Conservation (phyloP, 2,797 vertebrate species). For the Eptatretus atami region DNA sequence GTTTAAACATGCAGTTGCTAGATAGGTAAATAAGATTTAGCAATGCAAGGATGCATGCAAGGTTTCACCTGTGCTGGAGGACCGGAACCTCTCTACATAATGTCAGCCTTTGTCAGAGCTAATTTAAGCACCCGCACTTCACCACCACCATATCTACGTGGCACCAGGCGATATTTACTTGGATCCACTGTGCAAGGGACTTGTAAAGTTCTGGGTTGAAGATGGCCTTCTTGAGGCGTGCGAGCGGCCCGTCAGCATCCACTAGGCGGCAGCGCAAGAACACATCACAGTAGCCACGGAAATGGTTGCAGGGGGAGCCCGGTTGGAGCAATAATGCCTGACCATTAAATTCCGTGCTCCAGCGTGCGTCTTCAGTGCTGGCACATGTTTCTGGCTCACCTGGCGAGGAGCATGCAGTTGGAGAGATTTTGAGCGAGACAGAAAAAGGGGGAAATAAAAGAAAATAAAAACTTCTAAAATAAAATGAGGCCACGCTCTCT, state of each 20-base stretch:
- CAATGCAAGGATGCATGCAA: no score
- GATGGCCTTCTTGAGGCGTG: slow-evolving; percentile 77
- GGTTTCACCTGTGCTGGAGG: no score
- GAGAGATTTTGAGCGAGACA: no score
- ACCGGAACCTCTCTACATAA: neutral
- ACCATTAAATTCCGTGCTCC: slow-evolving; percentile 21
- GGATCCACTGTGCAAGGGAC: slow-evolving; percentile 84
- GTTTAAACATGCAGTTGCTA: no score
- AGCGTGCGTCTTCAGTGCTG: slow-evolving; percentile 41
- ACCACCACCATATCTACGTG: neutral
- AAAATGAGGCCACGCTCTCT: no score
- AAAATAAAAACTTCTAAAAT: no score
- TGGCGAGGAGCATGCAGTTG: slow-evolving; percentile 13
- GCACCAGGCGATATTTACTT: slow-evolving; percentile 27
- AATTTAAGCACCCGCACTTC: neutral
- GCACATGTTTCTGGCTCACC: slow-evolving; percentile 39
- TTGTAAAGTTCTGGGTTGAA: slow-evolving; percentile 71
- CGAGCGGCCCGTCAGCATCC: slow-evolving; percentile 71
- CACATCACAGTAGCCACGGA: slow-evolving; percentile 82
- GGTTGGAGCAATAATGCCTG: slow-evolving; percentile 46
- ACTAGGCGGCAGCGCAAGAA: slow-evolving; percentile 72
- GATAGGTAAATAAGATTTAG: no score
- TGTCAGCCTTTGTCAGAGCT: neutral
- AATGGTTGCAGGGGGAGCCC: slow-evolving; percentile 82
- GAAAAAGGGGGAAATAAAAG: no score